These are phyloP conservation scores for Archips xylosteana DNA, from an alignment of 2,888 invertebrate species.

Conservation along the genomic window DNA sequence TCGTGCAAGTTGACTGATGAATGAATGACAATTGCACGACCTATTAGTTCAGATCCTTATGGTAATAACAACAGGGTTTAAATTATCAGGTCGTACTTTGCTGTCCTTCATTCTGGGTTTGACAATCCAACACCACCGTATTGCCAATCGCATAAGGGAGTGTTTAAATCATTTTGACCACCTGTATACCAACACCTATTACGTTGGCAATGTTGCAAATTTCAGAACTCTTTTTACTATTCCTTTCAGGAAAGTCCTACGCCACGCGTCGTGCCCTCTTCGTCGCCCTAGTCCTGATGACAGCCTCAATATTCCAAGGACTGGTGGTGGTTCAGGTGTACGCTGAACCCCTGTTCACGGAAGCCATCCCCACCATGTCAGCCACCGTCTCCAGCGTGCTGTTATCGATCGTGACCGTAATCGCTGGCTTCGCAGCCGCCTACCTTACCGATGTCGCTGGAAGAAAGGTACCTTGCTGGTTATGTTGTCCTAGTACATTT, in stretches of 20 bases:
- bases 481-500: neutral
- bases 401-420: conserved; percentile 49
- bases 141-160: too few relatives aligned
- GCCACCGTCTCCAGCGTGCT: conserved; percentile 51
- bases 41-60: too few relatives aligned
- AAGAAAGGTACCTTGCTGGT: conserved; percentile 39
- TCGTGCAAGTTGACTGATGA: too few relatives aligned
- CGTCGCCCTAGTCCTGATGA: conserved; percentile 31
- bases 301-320: conserved; percentile 52
- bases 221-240: neutral
- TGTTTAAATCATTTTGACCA: too few relatives aligned
- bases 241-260: conserved; percentile 41
- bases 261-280: conserved; percentile 40
- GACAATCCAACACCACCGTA: too few relatives aligned
- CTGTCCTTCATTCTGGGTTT: too few relatives aligned
- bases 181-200: too few relatives aligned
- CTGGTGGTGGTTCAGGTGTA: conserved; percentile 53
- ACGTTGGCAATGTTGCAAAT: too few relatives aligned
- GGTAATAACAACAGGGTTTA: too few relatives aligned
- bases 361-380: conserved; percentile 51
- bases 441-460: conserved; percentile 51
- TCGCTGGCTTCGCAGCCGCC: conserved; percentile 48
- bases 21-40: too few relatives aligned
- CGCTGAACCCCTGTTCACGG: conserved; percentile 51
- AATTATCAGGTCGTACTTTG: too few relatives aligned